These are phyloP conservation scores for Dione juno DNA, from an alignment of 2,888 invertebrate genomes.

Conservation along the genomic window DNA sequence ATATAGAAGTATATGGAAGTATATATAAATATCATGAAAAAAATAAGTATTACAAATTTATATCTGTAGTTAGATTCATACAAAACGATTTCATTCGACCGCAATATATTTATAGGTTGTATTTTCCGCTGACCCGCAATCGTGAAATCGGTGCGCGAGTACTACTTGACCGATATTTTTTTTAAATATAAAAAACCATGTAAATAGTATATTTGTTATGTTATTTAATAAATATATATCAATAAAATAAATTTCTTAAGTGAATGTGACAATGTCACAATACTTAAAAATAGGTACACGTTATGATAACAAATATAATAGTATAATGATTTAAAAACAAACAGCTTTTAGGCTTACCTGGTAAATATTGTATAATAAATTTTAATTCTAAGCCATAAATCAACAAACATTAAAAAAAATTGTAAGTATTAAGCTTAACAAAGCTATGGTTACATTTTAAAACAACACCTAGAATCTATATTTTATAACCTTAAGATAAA, in stretches of 20 bases:
- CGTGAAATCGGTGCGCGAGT: too few species aligned
- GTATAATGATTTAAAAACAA: conserved; percentile 3
- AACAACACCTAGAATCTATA: conserved; percentile 4
- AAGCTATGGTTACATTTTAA: conserved; percentile 9
- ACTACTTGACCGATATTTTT: too few species aligned
- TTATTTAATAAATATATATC: neutral
- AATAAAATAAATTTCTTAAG: neutral
- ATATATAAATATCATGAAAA: too few species aligned
- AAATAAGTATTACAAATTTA: too few species aligned
- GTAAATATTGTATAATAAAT: neutral
- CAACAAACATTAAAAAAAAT: neutral
- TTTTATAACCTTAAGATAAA: conserved; percentile 10
- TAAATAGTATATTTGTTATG: neutral
- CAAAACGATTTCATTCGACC: too few species aligned
- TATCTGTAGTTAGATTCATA: too few species aligned
- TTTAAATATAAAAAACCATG: too few species aligned
- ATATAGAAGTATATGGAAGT: too few species aligned
- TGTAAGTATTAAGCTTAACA: neutral
- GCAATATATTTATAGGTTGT: too few species aligned
- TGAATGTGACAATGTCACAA: neutral
- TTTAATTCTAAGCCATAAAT: neutral
- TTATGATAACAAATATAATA: neutral
- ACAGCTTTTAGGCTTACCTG: neutral
- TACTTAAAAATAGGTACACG: neutral
- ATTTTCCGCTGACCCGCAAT: too few species aligned